phyloP scores from a whole-genome alignment of 2,888 invertebrate species.

The Alcis repandata region DNA sequence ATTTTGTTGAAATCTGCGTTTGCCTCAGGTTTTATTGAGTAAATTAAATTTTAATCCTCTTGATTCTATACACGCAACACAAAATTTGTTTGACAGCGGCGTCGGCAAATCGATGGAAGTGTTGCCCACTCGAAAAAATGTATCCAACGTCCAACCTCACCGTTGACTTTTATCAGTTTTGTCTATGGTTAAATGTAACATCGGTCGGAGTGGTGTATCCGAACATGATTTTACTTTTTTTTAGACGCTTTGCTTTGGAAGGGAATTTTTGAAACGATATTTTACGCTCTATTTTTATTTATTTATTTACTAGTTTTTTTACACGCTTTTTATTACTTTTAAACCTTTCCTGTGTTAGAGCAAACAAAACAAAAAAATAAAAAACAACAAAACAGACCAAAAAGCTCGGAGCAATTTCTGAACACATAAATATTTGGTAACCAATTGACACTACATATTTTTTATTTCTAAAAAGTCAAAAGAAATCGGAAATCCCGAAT shows the following conservation, averaged over 20 bases:
- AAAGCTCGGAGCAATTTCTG: no score
- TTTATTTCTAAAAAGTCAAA: no score
- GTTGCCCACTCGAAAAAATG: slow-evolving; percentile 58
- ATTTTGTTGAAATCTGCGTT: slow-evolving; percentile 58
- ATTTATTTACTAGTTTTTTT: no score
- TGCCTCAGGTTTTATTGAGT: slow-evolving; percentile 22
- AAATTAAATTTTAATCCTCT: slow-evolving; percentile 42
- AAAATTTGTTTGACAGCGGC: slow-evolving; percentile 69
- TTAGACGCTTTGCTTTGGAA: neutral
- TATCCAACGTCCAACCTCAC: neutral
- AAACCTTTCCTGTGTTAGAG: no score
- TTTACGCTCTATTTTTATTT: no score
- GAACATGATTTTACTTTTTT: slow-evolving; percentile 11
- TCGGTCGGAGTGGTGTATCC: slow-evolving; percentile 14
- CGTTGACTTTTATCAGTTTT: slow-evolving; percentile 19
- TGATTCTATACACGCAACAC: slow-evolving; percentile 59
- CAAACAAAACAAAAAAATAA: no score
- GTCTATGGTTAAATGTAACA: slow-evolving; percentile 43
- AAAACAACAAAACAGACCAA: no score
- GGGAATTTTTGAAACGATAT: neutral
- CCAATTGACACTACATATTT: no score
- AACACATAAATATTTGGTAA: no score
- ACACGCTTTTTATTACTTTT: no score
- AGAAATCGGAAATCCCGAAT: no score
- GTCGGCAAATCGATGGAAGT: slow-evolving; percentile 72